Conservation (phyloP, 2,113 vertebrate genomes). For the Pao palembangensis region DNA sequence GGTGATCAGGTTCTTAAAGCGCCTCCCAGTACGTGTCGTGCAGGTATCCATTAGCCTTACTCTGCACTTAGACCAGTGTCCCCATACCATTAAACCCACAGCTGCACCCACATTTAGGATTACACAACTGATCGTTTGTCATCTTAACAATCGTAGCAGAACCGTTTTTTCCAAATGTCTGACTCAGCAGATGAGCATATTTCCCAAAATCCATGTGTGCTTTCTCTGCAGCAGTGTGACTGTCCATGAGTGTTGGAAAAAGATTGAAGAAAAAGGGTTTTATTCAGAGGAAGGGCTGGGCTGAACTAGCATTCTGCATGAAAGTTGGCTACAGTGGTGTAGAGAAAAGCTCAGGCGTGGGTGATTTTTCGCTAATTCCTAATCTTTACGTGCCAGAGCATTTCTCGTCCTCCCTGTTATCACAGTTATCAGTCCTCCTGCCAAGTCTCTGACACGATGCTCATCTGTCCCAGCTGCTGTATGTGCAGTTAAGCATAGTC, state of each 20-base stretch:
- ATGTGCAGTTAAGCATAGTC: conserved; percentile 40
- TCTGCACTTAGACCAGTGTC: conserved; percentile 32
- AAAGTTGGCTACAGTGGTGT: too few species aligned
- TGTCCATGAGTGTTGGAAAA: not conserved
- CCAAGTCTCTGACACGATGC: conserved; percentile 44
- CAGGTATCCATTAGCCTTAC: conserved; percentile 36
- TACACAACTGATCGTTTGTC: conserved; percentile 48
- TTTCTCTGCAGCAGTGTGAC: conserved; percentile 9
- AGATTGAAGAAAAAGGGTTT: too few species aligned
- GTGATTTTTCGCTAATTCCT: conserved; percentile 7
- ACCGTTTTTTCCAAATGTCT: conserved; percentile 26
- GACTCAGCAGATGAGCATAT: conserved; percentile 33
- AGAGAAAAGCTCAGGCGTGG: not conserved
- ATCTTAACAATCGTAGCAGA: conserved; percentile 6
- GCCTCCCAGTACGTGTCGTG: not conserved
- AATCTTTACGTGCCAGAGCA: conserved; percentile 18
- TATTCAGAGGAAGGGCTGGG: too few species aligned
- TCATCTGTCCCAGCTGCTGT: conserved; percentile 18
- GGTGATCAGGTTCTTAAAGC: not conserved
- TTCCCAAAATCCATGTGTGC: conserved; percentile 2
- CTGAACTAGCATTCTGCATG: conserved; percentile 2
- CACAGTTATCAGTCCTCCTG: conserved; percentile 47
- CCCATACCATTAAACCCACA: conserved; percentile 41
- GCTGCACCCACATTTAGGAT: conserved; percentile 42
- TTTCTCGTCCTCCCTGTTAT: conserved; percentile 35